Evolutionary conservation across 1,140 invertebrate species (phyloP), one percentile per base, ranked within the genome.

Genomic region (Drosophila bocki): DNA sequence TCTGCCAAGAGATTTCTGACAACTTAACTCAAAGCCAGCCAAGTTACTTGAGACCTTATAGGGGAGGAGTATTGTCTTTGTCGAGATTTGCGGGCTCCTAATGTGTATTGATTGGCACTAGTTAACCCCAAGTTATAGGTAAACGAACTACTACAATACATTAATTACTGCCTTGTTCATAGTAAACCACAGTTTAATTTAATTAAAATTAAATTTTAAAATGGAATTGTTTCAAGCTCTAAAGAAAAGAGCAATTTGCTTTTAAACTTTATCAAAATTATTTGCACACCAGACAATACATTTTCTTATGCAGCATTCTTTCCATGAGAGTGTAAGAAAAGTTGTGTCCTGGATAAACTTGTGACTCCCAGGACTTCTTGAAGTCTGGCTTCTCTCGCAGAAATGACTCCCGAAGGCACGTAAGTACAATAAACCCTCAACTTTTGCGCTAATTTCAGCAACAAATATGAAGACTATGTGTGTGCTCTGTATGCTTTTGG

Each of bases 371-470:
- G 22, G 35, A 68, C 39, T 71, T 69, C 19, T 65, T 5, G 13
- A 33, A 50, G 60, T 32, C 45, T 60, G 42, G 22, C 15, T 39
- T 33, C 15, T 41, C 65, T 70, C 35, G 2, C 60, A 47, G 48
- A 22, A 74, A 15, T 45, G 35, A 64, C 63, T 81, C 77, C 29
- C 26, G 8, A 22, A 71, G 70, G 78, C 45, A 48, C 70, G 50
- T 75, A 50, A 77, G 62, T 42, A 60, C 54, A 72, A 72, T 72
- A 71, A 72, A 58, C 64, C 63, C 68, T 45, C 63, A 82, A 86
- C 65, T 86, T 78, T 76, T 65, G 70, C 79, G 83, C 75, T 86
- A 87, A 86, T 86, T 79, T 82, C 59, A 65, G 67, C 72, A 64
- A 59, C 65, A 75, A 75, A 57, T 65, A 75, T 62, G 32, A 60